phyloP scores from a whole-genome alignment of 2,797 vertebrate species.

The Neosilurus mollespiculum region DNA sequence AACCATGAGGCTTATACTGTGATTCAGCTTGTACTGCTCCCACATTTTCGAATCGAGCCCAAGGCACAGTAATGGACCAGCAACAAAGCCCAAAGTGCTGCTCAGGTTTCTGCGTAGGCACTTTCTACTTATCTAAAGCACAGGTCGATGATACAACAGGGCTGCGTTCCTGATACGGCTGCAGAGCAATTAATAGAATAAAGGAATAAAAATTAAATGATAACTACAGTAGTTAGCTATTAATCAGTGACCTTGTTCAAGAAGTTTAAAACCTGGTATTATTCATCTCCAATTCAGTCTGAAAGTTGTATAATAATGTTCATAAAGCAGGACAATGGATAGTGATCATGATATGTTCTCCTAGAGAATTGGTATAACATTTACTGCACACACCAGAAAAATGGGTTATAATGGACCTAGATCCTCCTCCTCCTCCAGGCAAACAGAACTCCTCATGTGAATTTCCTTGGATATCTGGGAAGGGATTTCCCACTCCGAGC shows the following conservation, averaged over 20 bases:
- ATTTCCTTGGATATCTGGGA: not conserved
- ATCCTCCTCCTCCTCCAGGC: not conserved
- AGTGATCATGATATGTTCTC: not conserved
- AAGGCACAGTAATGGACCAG: not conserved
- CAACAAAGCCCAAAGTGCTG: slow-evolving; percentile 11
- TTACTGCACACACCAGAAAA: slow-evolving; percentile 13
- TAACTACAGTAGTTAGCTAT: not conserved
- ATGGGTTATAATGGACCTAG: not conserved
- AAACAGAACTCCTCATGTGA: not conserved
- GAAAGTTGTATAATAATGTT: not conserved
- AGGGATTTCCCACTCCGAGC: slow-evolving; percentile 12
- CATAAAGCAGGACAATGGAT: not conserved
- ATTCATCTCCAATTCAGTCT: not conserved
- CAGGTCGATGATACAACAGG: not conserved
- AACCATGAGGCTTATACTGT: not conserved
- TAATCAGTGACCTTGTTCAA: not conserved
- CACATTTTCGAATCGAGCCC: not conserved
- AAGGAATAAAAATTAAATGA: not conserved
- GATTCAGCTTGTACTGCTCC: not conserved
- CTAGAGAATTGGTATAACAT: not conserved
- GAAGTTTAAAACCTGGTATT: not conserved
- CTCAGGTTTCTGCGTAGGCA: not conserved
- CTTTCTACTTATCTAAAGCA: not conserved
- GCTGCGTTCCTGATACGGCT: not conserved
- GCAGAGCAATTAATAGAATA: not conserved